phyloP scores from a whole-genome alignment of 2,888 invertebrate species.

The Carcina quercana region DNA sequence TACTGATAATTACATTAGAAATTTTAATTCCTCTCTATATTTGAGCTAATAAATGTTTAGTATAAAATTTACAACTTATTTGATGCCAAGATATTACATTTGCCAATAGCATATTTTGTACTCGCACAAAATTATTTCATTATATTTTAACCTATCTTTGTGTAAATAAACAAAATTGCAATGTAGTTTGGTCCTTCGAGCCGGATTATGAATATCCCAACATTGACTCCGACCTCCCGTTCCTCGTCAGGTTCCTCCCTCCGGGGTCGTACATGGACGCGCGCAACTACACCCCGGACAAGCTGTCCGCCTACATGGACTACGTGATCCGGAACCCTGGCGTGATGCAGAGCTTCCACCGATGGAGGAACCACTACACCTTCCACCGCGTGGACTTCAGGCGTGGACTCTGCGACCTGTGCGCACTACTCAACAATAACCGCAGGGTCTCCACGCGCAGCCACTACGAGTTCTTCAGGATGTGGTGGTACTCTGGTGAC shows the following conservation, averaged over 20 bases:
- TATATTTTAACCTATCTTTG: no score
- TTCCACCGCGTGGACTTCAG: slow-evolving; percentile 25
- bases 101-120: no score
- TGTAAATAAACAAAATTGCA: no score
- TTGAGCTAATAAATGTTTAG: no score
- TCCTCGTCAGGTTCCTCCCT: slow-evolving; percentile 56
- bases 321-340: slow-evolving; percentile 31
- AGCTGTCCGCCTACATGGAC: slow-evolving; percentile 31
- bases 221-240: no score
- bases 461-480: slow-evolving; percentile 33
- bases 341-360: slow-evolving; percentile 34
- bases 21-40: no score
- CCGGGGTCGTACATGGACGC: slow-evolving; percentile 46
- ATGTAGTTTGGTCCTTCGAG: no score
- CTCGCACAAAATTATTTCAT: no score
- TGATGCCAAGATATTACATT: no score
- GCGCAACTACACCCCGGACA: slow-evolving; percentile 20
- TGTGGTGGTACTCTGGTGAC: slow-evolving; percentile 44
- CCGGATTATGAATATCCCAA: no score
- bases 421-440: slow-evolving; percentile 34
- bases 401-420: slow-evolving; percentile 44
- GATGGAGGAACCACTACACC: slow-evolving; percentile 42
- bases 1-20: no score
- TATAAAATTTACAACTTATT: no score
- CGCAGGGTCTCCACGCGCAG: slow-evolving; percentile 18